Percentiles rank a stretch among this genome's conserved stretches.
These are phyloP conservation scores for Semotilus atromaculatus DNA, from an alignment of 2,797 vertebrate genomes.

Conservation along the genomic window DNA sequence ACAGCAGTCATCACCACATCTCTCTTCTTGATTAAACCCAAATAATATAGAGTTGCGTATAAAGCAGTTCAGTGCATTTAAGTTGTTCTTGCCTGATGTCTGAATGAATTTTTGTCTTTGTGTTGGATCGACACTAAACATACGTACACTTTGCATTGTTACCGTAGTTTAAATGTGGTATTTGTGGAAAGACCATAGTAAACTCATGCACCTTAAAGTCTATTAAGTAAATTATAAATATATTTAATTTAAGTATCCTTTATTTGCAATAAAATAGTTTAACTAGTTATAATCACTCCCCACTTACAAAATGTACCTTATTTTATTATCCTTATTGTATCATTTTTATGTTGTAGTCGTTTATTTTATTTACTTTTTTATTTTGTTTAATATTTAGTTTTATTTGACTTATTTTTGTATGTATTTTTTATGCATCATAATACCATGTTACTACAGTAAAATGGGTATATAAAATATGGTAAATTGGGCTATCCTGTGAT, in stretches of 20 bases:
- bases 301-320: background rate
- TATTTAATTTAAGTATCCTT: too few relatives aligned
- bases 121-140: background rate
- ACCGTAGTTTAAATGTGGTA: background rate
- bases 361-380: background rate
- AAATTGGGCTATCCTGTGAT: background rate
- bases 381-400: background rate
- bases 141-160: background rate
- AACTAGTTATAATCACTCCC: background rate
- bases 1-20: constrained; percentile 31
- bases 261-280: background rate
- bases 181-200: background rate
- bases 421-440: background rate
- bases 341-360: background rate
- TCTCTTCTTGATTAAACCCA: constrained; percentile 48
- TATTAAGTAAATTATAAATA: background rate
- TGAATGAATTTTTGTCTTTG: background rate
- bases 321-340: background rate
- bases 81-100: constrained; percentile 27
- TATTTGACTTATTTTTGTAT: background rate
- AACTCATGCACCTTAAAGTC: background rate
- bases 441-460: background rate
- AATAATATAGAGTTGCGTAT: constrained; percentile 39
- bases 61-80: constrained; percentile 44
- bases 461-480: background rate